Conservation (phyloP, 2,888 invertebrate species). For the Scotopteryx bipunctaria region DNA sequence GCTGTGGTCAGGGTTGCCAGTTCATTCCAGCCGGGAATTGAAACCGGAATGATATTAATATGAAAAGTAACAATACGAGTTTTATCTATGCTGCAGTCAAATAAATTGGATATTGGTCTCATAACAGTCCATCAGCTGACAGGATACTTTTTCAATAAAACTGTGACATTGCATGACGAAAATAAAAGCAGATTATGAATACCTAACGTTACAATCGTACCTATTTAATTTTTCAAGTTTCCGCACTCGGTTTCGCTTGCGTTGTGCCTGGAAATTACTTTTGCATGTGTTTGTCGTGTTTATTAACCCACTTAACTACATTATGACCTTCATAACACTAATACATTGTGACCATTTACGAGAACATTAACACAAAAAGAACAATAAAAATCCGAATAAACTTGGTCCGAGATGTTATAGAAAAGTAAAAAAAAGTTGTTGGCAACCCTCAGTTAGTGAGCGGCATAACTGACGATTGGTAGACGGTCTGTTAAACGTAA, state of each 20-base stretch:
- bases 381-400: no score
- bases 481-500: slow-evolving; percentile 58
- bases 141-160: slow-evolving; percentile 32
- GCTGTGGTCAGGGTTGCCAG: slow-evolving; percentile 39
- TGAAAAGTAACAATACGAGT: slow-evolving; percentile 39
- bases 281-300: no score
- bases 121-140: slow-evolving; percentile 31
- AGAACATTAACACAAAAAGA: no score
- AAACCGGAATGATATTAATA: slow-evolving; percentile 40
- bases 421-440: background rate
- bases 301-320: no score
- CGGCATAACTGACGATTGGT: slow-evolving; percentile 28
- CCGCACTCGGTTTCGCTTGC: no score
- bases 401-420: background rate
- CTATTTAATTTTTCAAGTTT: no score
- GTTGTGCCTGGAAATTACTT: no score
- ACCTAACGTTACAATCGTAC: no score
- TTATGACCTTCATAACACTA: no score
- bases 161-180: background rate
- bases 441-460: slow-evolving; percentile 28
- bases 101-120: slow-evolving; percentile 38
- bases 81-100: slow-evolving; percentile 36
- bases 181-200: no score
- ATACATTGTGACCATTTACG: no score
- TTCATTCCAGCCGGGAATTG: slow-evolving; percentile 37